Conservation (phyloP, 2,888 invertebrate species). For the Hirtodrosophila histrioides region DNA sequence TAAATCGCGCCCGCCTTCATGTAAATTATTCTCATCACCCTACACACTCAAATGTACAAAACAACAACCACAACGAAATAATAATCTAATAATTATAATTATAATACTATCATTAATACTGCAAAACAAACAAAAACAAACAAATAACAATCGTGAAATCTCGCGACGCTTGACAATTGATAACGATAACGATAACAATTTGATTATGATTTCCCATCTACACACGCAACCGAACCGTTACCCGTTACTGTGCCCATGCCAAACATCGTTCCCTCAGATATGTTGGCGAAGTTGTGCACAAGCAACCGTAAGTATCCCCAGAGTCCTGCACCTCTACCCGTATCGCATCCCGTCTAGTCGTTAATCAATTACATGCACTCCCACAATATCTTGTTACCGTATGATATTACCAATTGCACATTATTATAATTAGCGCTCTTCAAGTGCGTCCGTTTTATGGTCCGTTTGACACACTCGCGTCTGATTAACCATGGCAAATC, state of each 20-base stretch:
- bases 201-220: constrained; percentile 44
- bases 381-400: constrained; percentile 6
- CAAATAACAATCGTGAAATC: constrained; percentile 19
- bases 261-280: constrained; percentile 85
- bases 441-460: constrained; percentile 8
- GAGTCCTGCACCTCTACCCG: constrained; percentile 14
- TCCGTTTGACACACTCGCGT: constrained; percentile 6
- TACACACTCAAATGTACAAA: constrained; percentile 34
- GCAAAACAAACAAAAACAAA: constrained; percentile 7
- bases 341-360: constrained; percentile 5
- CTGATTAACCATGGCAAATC: constrained; percentile 22
- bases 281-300: constrained; percentile 89
- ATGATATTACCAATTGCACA: constrained; percentile 17
- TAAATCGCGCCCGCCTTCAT: constrained; percentile 19
- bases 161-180: constrained; percentile 39
- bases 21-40: constrained; percentile 43
- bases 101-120: constrained; percentile 7
- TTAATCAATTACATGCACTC: too few relatives aligned
- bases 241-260: constrained; percentile 28
- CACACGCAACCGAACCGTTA: constrained; percentile 40
- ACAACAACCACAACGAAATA: constrained; percentile 16
- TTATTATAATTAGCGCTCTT: constrained; percentile 15
- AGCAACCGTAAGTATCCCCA: constrained; percentile 88
- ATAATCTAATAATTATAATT: constrained; percentile 25
- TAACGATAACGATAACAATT: constrained; percentile 46